Evolutionary conservation across 2,113 vertebrate genomes (phyloP).

Genomic region (Channa maculata): DNA sequence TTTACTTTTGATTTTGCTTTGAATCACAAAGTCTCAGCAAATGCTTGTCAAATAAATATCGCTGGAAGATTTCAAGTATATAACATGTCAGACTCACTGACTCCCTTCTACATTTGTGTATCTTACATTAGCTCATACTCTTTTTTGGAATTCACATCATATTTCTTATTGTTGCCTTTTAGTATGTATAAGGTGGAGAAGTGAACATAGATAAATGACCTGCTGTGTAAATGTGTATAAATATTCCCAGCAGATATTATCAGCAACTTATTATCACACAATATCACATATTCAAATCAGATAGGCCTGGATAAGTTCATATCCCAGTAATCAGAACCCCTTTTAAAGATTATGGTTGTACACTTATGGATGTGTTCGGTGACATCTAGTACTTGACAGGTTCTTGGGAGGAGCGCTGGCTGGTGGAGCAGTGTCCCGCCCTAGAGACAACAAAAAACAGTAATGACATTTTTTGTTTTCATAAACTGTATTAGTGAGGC

Average conservation of each 20-base stretch:
- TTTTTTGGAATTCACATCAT: not conserved
- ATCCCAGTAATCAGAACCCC: conserved; percentile 5
- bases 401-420: conserved; percentile 1
- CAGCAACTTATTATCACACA: conserved; percentile 1
- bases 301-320: conserved; percentile 6
- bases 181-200: not conserved
- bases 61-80: conserved; percentile 6
- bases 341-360: not conserved
- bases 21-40: not conserved
- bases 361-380: not conserved
- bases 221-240: not conserved
- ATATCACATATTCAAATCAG: not conserved
- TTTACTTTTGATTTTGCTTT: not conserved
- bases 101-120: not conserved
- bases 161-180: not conserved
- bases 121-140: not conserved
- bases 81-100: not conserved
- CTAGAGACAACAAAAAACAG: conserved; percentile 21
- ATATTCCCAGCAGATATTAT: not conserved
- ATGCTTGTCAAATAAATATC: not conserved
- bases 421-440: conserved; percentile 65
- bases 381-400: conserved; percentile 39
- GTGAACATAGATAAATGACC: not conserved
- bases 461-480: too few species aligned
- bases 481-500: too few species aligned